phyloP scores from a whole-genome alignment of 1,140 invertebrate genomes.

The Olivierus martensii region DNA sequence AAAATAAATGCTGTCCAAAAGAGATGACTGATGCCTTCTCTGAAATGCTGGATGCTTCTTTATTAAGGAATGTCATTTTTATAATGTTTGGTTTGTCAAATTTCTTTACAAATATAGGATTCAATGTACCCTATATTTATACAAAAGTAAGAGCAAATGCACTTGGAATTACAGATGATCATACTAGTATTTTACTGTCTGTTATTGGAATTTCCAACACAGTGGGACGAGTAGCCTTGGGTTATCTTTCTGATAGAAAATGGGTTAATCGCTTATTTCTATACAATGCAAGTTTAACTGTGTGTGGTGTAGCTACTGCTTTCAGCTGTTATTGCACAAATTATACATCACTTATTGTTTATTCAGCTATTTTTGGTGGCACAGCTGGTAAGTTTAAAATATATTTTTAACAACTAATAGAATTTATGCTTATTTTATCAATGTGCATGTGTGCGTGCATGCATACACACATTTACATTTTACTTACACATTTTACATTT shows the following conservation, averaged over 20 bases:
- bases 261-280: conserved; percentile 72
- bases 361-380: conserved; percentile 65
- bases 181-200: conserved; percentile 34
- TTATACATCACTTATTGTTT: conserved; percentile 52
- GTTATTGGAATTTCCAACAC: conserved; percentile 38
- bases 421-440: neutral
- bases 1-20: neutral
- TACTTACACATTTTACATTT: neutral
- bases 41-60: conserved; percentile 59
- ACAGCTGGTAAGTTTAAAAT: conserved; percentile 47
- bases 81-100: conserved; percentile 83
- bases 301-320: conserved; percentile 67
- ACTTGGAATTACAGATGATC: conserved; percentile 31
- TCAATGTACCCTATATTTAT: conserved; percentile 86
- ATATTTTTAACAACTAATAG: no score
- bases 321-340: conserved; percentile 53
- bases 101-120: conserved; percentile 89
- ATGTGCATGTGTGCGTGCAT: no score
- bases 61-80: conserved; percentile 66
- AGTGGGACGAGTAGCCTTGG: conserved; percentile 51
- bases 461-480: neutral
- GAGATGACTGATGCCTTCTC: conserved; percentile 24
- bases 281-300: conserved; percentile 71
- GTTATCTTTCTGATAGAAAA: conserved; percentile 67
- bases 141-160: conserved; percentile 49